Percentiles rank a stretch among this genome's conserved stretches.
These are phyloP conservation scores for Dendrocincla tyrannina DNA, from an alignment of 2,797 vertebrate species.

Conservation along the genomic window DNA sequence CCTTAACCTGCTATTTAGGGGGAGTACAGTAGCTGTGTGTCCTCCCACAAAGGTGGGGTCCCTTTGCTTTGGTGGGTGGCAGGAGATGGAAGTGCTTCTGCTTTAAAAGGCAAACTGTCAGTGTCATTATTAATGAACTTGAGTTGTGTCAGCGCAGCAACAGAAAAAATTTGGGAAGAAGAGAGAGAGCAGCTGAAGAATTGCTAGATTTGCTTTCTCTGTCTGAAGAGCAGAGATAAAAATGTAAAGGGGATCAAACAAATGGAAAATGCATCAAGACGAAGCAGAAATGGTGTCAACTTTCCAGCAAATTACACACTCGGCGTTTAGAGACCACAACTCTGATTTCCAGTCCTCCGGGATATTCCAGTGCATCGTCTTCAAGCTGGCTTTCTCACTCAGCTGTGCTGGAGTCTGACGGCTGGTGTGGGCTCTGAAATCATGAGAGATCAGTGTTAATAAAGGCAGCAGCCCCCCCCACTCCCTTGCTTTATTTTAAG, in stretches of 20 bases:
- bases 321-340: background rate
- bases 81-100: background rate
- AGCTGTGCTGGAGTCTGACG: background rate
- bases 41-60: background rate
- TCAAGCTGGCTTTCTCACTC: constrained; percentile 13
- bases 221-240: constrained; percentile 28
- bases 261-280: background rate
- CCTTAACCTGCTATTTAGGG: background rate
- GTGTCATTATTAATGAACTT: background rate
- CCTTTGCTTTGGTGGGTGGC: background rate
- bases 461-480: background rate
- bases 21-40: background rate
- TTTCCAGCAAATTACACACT: constrained; percentile 53
- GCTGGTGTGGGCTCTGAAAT: constrained; percentile 13
- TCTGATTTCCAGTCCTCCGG: background rate
- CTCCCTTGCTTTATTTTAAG: background rate
- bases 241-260: constrained; percentile 27
- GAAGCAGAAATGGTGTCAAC: constrained; percentile 31
- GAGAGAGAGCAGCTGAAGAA: background rate
- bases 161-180: background rate
- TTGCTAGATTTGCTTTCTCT: constrained; percentile 31
- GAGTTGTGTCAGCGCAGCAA: background rate
- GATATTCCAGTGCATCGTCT: background rate
- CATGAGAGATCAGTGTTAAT: background rate
- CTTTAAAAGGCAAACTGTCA: background rate